A percentile compares a stretch with the other conserved stretches of the same genome.
Evolutionary conservation across 1,140 invertebrate genomes (phyloP).

Genomic region (Atta cephalotes): DNA sequence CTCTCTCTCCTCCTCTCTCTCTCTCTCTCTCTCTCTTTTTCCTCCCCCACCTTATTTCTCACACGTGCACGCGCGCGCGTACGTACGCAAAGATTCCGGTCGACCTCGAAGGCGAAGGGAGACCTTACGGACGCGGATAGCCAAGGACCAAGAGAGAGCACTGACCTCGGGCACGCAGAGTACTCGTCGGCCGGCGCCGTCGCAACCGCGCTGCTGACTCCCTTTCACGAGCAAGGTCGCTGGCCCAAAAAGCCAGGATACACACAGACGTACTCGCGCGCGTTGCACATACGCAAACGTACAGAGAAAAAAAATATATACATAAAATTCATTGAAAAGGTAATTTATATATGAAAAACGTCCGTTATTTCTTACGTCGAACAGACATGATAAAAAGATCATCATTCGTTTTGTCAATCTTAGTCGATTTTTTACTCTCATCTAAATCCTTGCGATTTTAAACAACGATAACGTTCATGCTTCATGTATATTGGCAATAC

Average conservation of each 20-base stretch:
- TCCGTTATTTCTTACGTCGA: neutral
- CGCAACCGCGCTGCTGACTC: slow-evolving; percentile 68
- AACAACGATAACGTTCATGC: slow-evolving; percentile 28
- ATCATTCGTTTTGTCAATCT: neutral
- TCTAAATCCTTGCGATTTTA: neutral
- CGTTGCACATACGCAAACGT: slow-evolving; percentile 70
- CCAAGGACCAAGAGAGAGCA: slow-evolving; percentile 77
- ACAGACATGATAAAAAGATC: neutral
- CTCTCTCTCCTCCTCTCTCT: slow-evolving; percentile 21
- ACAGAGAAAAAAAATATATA: slow-evolving; percentile 67
- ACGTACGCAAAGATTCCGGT: slow-evolving; percentile 73
- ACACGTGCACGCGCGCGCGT: slow-evolving; percentile 72
- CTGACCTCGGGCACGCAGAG: slow-evolving; percentile 73
- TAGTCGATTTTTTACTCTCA: neutral
- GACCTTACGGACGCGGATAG: slow-evolving; percentile 74
- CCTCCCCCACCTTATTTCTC: slow-evolving; percentile 71
- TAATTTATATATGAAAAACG: slow-evolving; percentile 6
- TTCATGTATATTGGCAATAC: neutral
- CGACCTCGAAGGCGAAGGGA: slow-evolving; percentile 78
- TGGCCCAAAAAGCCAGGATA: slow-evolving; percentile 73
- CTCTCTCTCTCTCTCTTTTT: neutral
- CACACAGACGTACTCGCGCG: slow-evolving; percentile 47
- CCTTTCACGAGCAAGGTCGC: slow-evolving; percentile 77
- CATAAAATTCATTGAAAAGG: neutral
- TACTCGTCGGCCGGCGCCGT: slow-evolving; percentile 65